Evolutionary conservation across 2,113 vertebrate species (phyloP), one percentile per base, ranked within the genome.

Genomic region (Pachyramphus minor): DNA sequence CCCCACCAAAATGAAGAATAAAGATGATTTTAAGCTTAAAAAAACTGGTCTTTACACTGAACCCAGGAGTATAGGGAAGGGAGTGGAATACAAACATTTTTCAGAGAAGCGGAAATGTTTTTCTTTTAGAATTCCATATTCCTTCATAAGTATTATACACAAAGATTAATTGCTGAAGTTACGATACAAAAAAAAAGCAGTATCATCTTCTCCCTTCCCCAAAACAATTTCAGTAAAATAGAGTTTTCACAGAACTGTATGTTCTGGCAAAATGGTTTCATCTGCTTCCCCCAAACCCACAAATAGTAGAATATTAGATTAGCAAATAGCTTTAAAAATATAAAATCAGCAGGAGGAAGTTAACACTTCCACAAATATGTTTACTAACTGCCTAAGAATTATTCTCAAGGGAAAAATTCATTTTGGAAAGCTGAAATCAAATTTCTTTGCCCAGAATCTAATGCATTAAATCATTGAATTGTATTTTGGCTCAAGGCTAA

Each of bases 51-150:
- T 79, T 30, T 6, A 37, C 11, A 66, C 1, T 47, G 28, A 85
- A 55, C 1, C 3, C 8, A 2, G 0, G 0, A 14, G 5, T 12
- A 14, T 2, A 1, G 5, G 5, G 3, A 10, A 9, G 9, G 10
- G 44, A 52, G 8, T 25, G 17, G 7, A 55, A 55, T 55, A 31
- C 6, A 17, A 49, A 50, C 2, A 23, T 2, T 60, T 72, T 5
- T 21, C 17, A 59, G 41, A 69, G 13, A 5, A 63, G 35, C 3
- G 5, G 39, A 23, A 37, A 30, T 27, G 9, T 24, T 42, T 60
- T 35, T 25, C 5, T 41, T 50, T 47, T 20, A 31, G 17, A 45
- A 80, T 31, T 53, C 4, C 3, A 18, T 28, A 25, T 4, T 27
- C 4, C 5, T 41, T 24, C 20, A 49, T 63, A 18, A 69, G 67